Evolutionary conservation across 2,113 vertebrate species (phyloP).

Genomic region (Malurus melanocephalus): DNA sequence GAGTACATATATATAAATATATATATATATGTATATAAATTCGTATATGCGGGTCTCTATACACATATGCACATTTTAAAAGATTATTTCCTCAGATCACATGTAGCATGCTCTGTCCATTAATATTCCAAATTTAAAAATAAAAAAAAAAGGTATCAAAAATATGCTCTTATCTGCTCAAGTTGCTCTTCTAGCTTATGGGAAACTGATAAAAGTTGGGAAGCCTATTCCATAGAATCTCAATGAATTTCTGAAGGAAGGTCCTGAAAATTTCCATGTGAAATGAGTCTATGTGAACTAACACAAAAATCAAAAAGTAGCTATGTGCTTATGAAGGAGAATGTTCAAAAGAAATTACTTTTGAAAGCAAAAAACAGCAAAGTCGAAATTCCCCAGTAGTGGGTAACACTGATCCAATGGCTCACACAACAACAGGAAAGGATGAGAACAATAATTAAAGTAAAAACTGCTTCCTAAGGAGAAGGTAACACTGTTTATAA

Average conservation of each 20-base stretch:
- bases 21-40: not conserved
- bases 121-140: not conserved
- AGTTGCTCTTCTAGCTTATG: not conserved
- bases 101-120: not conserved
- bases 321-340: not conserved
- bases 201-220: not conserved
- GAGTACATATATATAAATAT: not conserved
- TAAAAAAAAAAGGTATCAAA: not conserved
- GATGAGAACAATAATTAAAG: not conserved
- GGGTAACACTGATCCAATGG: not conserved
- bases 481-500: not conserved
- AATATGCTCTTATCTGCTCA: not conserved
- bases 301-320: not conserved
- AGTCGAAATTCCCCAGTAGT: not conserved
- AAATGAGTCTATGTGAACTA: not conserved
- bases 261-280: not conserved
- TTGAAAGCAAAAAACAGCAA: not conserved
- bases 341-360: not conserved
- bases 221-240: not conserved
- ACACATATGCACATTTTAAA: not conserved
- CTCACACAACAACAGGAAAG: not conserved
- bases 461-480: not conserved
- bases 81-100: not conserved
- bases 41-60: fast-evolving
- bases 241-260: not conserved